Percentiles rank a stretch among this genome's conserved stretches.
Evolutionary conservation across 2,113 vertebrate species (phyloP).

Genomic region (Nothocercus nigrocapillus): DNA sequence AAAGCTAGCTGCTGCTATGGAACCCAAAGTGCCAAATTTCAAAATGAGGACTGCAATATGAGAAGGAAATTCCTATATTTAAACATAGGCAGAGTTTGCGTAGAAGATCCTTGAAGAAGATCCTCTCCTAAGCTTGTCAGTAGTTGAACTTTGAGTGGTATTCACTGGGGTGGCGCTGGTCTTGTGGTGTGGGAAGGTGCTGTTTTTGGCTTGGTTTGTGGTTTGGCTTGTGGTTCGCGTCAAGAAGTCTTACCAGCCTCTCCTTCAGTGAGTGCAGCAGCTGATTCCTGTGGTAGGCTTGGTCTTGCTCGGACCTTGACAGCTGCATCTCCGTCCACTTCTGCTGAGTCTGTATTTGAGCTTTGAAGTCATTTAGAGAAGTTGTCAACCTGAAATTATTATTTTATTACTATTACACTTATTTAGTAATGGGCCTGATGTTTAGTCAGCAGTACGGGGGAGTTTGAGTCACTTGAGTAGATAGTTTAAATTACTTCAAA

Average conservation of each 20-base stretch:
- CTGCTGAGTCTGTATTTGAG: slow-evolving; percentile 72
- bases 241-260: slow-evolving; percentile 75
- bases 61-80: not conserved
- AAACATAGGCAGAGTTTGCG: not conserved
- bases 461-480: not conserved
- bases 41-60: accelerated
- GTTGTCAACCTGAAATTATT: slow-evolving; percentile 63
- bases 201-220: too few species aligned
- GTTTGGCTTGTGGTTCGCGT: not conserved
- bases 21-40: accelerated
- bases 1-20: not conserved
- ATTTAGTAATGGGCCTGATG: not conserved
- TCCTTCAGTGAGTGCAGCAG: slow-evolving; percentile 68
- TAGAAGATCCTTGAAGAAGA: not conserved
- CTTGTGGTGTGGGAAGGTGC: accelerated
- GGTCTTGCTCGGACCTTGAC: slow-evolving; percentile 54
- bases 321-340: slow-evolving; percentile 77
- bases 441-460: not conserved
- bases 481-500: not conserved
- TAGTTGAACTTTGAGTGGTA: accelerated
- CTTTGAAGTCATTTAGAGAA: slow-evolving; percentile 69
- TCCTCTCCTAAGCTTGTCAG: not conserved
- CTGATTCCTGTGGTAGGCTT: slow-evolving; percentile 54
- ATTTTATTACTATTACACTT: not conserved
- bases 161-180: accelerated